phyloP scores from a whole-genome alignment of 2,888 invertebrate species.

The Trachelus iudaicus region DNA sequence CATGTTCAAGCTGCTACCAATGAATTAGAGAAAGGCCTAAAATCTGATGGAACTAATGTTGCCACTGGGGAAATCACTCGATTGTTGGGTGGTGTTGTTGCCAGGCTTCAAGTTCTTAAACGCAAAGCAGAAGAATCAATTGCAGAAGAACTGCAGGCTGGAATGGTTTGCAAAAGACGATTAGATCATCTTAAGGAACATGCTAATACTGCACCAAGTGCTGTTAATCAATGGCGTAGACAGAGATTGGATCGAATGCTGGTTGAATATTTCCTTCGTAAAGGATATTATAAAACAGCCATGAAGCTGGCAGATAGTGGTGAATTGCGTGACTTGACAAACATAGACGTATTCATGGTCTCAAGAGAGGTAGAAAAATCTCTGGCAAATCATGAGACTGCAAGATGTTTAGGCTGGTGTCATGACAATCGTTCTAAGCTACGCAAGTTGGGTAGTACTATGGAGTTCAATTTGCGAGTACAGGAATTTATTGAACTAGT shows the following conservation, averaged over 20 bases:
- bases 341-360: slow-evolving; percentile 88
- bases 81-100: slow-evolving; percentile 89
- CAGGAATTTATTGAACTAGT: slow-evolving; percentile 97
- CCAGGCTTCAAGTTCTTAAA: slow-evolving; percentile 89
- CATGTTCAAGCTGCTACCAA: slow-evolving; percentile 84
- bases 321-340: slow-evolving; percentile 87
- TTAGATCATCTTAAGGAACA: slow-evolving; percentile 91
- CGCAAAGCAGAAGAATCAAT: slow-evolving; percentile 95
- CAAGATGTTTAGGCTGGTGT: slow-evolving; percentile 94
- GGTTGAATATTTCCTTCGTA: slow-evolving; percentile 94
- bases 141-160: slow-evolving; percentile 90
- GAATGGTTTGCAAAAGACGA: slow-evolving; percentile 90
- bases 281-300: slow-evolving; percentile 96
- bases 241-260: slow-evolving; percentile 94
- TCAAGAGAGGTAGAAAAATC: slow-evolving; percentile 90
- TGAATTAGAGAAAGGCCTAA: slow-evolving; percentile 82
- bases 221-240: slow-evolving; percentile 83
- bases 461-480: slow-evolving; percentile 94
- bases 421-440: slow-evolving; percentile 96
- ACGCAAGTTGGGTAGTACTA: slow-evolving; percentile 90
- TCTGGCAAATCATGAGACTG: slow-evolving; percentile 82
- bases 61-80: slow-evolving; percentile 80
- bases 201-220: slow-evolving; percentile 68
- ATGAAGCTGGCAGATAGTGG: slow-evolving; percentile 86
- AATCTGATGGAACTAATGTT: slow-evolving; percentile 65